These are phyloP conservation scores for Trachythela sp. DNA, from an alignment of 64 coral and sea anemone genomes.

Conservation along the genomic window DNA sequence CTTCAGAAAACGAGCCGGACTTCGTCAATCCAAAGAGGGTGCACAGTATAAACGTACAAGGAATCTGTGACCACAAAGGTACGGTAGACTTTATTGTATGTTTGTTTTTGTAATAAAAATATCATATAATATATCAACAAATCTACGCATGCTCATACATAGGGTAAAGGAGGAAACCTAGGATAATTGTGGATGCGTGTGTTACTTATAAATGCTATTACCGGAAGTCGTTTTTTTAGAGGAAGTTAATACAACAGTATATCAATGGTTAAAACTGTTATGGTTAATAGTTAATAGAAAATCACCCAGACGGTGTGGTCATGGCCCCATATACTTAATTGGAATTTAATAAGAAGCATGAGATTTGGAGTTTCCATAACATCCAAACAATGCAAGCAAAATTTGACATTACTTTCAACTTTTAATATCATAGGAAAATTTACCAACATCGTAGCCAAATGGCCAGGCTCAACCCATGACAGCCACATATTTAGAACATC, in stretches of 20 bases:
- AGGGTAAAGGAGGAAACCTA: too few relatives aligned
- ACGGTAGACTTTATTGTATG: neutral
- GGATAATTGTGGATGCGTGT: too few relatives aligned
- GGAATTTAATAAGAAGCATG: neutral
- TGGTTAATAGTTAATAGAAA: too few relatives aligned
- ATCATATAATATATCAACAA: too few relatives aligned
- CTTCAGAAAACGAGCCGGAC: conserved; percentile 27
- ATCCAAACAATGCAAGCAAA: too few relatives aligned
- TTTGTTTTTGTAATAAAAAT: neutral
- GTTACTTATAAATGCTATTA: too few relatives aligned
- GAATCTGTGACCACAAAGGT: conserved; percentile 37
- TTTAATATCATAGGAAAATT: neutral
- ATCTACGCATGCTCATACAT: too few relatives aligned
- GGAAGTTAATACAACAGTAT: too few relatives aligned
- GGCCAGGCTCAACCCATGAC: neutral
- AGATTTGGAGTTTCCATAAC: neutral
- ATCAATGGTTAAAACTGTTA: too few relatives aligned
- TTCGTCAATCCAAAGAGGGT: conserved; percentile 24
- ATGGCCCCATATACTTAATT: too few relatives aligned
- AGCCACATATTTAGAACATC: conserved; percentile 12
- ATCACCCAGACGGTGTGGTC: too few relatives aligned
- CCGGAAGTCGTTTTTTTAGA: too few relatives aligned
- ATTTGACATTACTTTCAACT: neutral
- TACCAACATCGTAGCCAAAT: neutral
- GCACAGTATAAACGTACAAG: conserved; percentile 25